Evolutionary conservation across 2,888 invertebrate species (phyloP), one percentile per base, ranked within the genome.

Genomic region (Cerastis rubricosa): DNA sequence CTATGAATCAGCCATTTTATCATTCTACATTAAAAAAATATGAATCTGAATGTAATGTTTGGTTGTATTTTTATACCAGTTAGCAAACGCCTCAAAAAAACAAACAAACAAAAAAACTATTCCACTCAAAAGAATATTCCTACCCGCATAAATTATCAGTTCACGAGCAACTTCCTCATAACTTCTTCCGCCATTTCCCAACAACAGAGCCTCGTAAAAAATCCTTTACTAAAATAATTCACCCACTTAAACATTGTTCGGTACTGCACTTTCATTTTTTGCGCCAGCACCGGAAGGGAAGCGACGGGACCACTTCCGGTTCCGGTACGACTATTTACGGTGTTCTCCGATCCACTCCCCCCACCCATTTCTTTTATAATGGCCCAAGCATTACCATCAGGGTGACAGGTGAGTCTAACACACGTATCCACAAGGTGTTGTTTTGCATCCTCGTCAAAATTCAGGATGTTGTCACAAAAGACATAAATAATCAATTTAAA

Each of bases 231-330:
- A n/a, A 63, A 74, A 74, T 72, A 74, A 85, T 80, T 85, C 64
- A 76, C 29, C 69, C 59, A 80, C 78, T 85, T 79, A 71, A 74
- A 85, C 88, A 81, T 83, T 85, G 81, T 83, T 87, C 79, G 68
- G 65, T 83, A 61, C 49, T 85, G 88, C 86, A 86, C 88, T 87
- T 87, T 79, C 76, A 77, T 87, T 85, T 87, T 86, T 86, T 81
- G 74, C 74, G 71, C 77, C 61, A 25, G 82, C 45, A 54, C 77
- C 77, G 86, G 86, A 81, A 77, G 77, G 75, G 64, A 83, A 77
- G 79, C 78, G 65, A 72, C 80, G 86, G 88, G 86, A 80, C 68
- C 70, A 49, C 72, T 76, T 77, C 84, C 77, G 78, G 63, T 79
- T 85, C 86, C 88, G 80, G 66, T 71, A 68, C 80, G 76, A 87